Evolutionary conservation across 2,888 invertebrate species (phyloP).

Genomic region (Platycheirus albimanus): DNA sequence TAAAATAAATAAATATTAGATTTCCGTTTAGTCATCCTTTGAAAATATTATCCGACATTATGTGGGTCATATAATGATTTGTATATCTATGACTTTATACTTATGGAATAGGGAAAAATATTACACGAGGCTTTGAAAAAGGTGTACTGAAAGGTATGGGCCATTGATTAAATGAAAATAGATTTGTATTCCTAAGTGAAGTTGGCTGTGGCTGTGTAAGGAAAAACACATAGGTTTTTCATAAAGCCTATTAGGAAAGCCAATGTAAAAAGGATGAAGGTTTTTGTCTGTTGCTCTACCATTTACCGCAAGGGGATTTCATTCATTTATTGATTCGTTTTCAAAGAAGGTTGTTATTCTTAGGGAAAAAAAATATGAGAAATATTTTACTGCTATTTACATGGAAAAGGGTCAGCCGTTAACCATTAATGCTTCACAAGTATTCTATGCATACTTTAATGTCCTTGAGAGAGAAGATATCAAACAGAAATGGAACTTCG

Average conservation of each 20-base stretch:
- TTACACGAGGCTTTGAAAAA: not conserved
- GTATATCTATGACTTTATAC: no score
- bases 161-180: conserved; percentile 28
- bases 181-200: conserved; percentile 21
- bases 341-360: no score
- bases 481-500: no score
- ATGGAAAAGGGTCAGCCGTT: no score
- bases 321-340: conserved; percentile 4
- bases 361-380: no score
- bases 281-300: conserved; percentile 35
- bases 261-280: conserved; percentile 59
- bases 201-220: not conserved
- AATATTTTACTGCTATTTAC: no score
- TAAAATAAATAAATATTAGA: conserved; percentile 66
- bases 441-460: no score
- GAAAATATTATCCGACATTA: conserved; percentile 44
- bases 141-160: not conserved
- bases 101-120: not conserved
- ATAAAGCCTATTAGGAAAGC: conserved; percentile 26
- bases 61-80: conserved; percentile 48
- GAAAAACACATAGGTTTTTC: not conserved
- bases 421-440: no score
- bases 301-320: conserved; percentile 50
- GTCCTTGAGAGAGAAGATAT: no score
- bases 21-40: conserved; percentile 62